Evolutionary conservation across 2,888 invertebrate genomes (phyloP).

Genomic region (Troides oblongomaculatus): DNA sequence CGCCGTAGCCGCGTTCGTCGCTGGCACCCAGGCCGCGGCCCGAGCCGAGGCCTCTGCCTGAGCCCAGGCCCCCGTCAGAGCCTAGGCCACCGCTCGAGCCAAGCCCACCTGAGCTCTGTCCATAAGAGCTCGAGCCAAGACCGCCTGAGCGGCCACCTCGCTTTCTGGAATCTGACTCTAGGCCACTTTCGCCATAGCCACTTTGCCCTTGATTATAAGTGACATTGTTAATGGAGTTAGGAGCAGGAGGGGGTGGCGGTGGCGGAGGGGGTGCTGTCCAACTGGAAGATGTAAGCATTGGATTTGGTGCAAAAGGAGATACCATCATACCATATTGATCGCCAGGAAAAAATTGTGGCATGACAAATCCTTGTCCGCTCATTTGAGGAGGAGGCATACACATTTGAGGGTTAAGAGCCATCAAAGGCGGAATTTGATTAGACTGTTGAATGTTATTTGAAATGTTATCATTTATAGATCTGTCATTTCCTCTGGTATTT

Average conservation of each 20-base stretch:
- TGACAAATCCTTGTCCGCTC: slow-evolving; percentile 57
- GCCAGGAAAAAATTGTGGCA: slow-evolving; percentile 66
- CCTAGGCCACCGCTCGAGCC: slow-evolving; percentile 41
- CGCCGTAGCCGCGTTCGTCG: slow-evolving; percentile 39
- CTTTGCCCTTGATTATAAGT: slow-evolving; percentile 53
- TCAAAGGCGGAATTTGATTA: slow-evolving; percentile 63
- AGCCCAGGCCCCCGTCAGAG: slow-evolving; percentile 42
- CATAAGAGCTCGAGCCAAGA: slow-evolving; percentile 43
- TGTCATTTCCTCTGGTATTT: slow-evolving; percentile 35
- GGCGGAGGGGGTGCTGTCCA: slow-evolving; percentile 65
- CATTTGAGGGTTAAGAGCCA: slow-evolving; percentile 68
- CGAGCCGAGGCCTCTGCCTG: slow-evolving; percentile 45
- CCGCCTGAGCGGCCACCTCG: slow-evolving; percentile 55
- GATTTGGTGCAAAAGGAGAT: slow-evolving; percentile 42
- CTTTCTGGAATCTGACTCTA: slow-evolving; percentile 76
- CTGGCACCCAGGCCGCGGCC: slow-evolving; percentile 45
- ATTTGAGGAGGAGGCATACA: slow-evolving; percentile 63
- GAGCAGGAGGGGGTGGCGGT: slow-evolving; percentile 65
- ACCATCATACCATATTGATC: slow-evolving; percentile 72
- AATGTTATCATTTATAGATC: slow-evolving; percentile 36
- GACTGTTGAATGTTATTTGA: slow-evolving; percentile 41
- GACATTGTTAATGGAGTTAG: slow-evolving; percentile 48
- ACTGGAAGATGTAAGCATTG: slow-evolving; percentile 48
- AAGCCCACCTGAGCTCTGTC: slow-evolving; percentile 43
- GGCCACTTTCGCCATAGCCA: slow-evolving; percentile 65